phyloP scores from a whole-genome alignment of 2,888 invertebrate genomes.

The Heliconius cydno region DNA sequence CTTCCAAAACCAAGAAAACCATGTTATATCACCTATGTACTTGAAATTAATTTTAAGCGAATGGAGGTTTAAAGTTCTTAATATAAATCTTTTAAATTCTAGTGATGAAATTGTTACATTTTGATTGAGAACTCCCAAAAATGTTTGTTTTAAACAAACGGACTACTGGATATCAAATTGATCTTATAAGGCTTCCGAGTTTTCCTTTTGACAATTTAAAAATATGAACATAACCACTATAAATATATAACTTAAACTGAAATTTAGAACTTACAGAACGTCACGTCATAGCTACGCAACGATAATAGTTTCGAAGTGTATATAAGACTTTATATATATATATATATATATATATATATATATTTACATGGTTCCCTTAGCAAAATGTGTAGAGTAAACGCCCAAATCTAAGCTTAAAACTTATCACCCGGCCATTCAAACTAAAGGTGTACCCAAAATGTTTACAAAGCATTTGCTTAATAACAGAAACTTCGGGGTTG shows the following conservation, averaged over 20 bases:
- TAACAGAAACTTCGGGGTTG: conserved; percentile 80
- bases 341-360: conserved; percentile 29
- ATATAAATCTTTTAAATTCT: no score
- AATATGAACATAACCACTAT: background rate
- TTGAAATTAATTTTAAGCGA: no score
- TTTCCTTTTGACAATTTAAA: no score
- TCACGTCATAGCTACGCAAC: no score
- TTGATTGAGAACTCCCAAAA: no score
- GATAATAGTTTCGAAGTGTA: conserved; percentile 21
- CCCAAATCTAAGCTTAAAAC: conserved; percentile 68
- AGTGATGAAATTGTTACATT: no score
- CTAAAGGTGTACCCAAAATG: conserved; percentile 81
- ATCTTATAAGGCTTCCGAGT: no score
- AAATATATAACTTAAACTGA: background rate
- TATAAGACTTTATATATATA: conserved; percentile 28
- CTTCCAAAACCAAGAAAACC: no score
- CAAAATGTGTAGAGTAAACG: conserved; percentile 43
- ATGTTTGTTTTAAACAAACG: no score
- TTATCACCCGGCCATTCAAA: conserved; percentile 72
- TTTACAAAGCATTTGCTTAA: conserved; percentile 84
- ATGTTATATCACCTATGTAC: no score
- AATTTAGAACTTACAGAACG: background rate
- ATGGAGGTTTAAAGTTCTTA: no score
- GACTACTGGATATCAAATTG: no score
- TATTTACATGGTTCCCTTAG: conserved; percentile 28